Base-by-base conservation (phyloP, 2,113 vertebrate species). In the Cynocephalus volans region DNA sequence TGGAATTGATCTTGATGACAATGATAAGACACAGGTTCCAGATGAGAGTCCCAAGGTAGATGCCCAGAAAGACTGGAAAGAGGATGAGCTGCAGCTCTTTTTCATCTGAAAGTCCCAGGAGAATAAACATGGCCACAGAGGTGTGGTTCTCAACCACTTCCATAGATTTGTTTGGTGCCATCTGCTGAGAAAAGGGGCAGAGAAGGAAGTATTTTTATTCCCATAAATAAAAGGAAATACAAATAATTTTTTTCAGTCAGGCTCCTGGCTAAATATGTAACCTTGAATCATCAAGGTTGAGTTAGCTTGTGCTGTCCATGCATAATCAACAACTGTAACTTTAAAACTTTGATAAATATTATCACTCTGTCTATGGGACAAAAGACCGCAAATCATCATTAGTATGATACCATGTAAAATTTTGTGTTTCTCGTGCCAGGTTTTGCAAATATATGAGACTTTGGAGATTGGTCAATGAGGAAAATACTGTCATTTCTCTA, bases 21-120 rank as follows among this genome's bases (percentile, higher is more conserved):
- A 76, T 23, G n/a, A 87, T 92, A 10, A 94, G 85, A 13, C 48
- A 31, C 50, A 87, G 6, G 65, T 96, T 93, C 41, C 70, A 86
- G 67, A 56, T 45, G 23, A 93, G 26, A 2, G 81, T 91, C 52
- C 60, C 50, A 3, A 65, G 54, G n/a, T 88, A 97, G 26, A 95
- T 58, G 3, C 31, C 77, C 11, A 91, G 52, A 36, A 93, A 95
- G 3, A 90, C 1, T 18, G 84, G 64, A 58, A 95, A 95, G 33
- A 93, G 60, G 19, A 87, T 28, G 10, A 70, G 24, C 14, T 77
- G 58, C 8, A 90, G 36, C 28, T 75, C 19, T 26, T 83, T 24
- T 14, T 50, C 2, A 19, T 76, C 65, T 45, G 64, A 80, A 64
- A 77, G 92, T 36, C 90, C 93, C 14, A 52, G 60, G 58, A 96